Evolutionary conservation across 2,888 invertebrate genomes (phyloP).

Genomic region (Leptura quadrifasciata): DNA sequence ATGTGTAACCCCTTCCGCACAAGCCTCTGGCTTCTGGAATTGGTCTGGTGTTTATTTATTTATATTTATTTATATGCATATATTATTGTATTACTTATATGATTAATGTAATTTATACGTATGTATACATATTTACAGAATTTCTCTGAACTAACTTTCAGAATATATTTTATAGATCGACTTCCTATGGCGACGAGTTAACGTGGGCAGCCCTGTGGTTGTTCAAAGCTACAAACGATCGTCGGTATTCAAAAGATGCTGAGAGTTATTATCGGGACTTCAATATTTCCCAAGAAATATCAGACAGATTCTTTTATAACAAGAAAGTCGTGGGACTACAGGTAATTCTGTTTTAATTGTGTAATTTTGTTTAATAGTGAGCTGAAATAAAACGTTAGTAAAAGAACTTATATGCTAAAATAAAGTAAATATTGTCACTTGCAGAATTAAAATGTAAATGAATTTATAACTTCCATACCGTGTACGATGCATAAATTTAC

Average conservation of each 20-base stretch:
- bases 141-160: background rate
- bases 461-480: too few relatives aligned
- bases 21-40: too few relatives aligned
- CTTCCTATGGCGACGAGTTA: conserved; percentile 77
- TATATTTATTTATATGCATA: too few relatives aligned
- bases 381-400: too few relatives aligned
- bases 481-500: too few relatives aligned
- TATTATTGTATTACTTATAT: too few relatives aligned
- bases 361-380: conserved; percentile 21
- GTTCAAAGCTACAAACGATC: conserved; percentile 75
- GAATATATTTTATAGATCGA: conserved; percentile 49
- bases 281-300: conserved; percentile 72
- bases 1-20: too few relatives aligned
- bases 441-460: too few relatives aligned
- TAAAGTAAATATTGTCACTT: too few relatives aligned
- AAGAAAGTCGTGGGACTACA: conserved; percentile 77
- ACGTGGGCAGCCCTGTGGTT: conserved; percentile 78
- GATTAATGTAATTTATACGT: too few relatives aligned
- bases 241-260: conserved; percentile 74
- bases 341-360: conserved; percentile 62
- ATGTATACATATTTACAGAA: background rate
- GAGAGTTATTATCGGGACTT: conserved; percentile 74
- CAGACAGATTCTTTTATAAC: conserved; percentile 76
- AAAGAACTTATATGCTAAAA: too few relatives aligned
- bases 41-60: too few relatives aligned